Percentiles rank a stretch among this genome's conserved stretches.
phyloP scores from a whole-genome alignment of 1,140 invertebrate species.

The Pseudomyrmex pallidus region DNA sequence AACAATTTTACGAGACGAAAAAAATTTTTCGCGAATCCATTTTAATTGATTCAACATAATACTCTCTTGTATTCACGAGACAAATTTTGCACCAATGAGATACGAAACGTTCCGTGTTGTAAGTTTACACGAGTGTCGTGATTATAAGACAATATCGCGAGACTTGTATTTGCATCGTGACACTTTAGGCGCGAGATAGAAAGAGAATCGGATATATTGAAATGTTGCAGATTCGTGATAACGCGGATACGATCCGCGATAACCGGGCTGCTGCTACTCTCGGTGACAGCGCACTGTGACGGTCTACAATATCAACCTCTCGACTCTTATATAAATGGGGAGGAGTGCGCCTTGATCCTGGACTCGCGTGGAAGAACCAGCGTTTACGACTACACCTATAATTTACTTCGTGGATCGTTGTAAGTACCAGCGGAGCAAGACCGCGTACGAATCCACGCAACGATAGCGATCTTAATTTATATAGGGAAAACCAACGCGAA shows the following conservation, averaged over 20 bases:
- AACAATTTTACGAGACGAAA: background rate
- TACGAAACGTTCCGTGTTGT: background rate
- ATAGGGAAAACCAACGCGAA: conserved; percentile 15
- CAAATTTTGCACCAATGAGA: background rate
- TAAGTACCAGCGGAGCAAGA: conserved; percentile 84
- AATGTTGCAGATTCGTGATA: conserved; percentile 70
- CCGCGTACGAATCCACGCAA: conserved; percentile 9
- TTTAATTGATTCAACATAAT: background rate
- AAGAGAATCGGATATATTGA: conserved; percentile 48
- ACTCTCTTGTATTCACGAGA: background rate
- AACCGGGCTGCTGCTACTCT: conserved; percentile 66
- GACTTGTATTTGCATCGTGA: background rate
- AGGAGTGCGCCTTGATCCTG: conserved; percentile 91
- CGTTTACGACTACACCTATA: conserved; percentile 93
- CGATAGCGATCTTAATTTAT: conserved; percentile 50
- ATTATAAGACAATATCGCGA: conserved; percentile 3
- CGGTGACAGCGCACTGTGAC: conserved; percentile 52
- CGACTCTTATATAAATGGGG: conserved; percentile 82
- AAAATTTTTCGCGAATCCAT: background rate
- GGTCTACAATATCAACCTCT: conserved; percentile 80
- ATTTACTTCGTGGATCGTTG: conserved; percentile 90
- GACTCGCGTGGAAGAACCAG: conserved; percentile 90
- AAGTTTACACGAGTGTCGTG: background rate
- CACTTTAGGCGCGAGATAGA: background rate
- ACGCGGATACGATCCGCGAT: conserved; percentile 66